Conservation (phyloP, 1,140 invertebrate species). For the Ceratosolen solmsi region DNA sequence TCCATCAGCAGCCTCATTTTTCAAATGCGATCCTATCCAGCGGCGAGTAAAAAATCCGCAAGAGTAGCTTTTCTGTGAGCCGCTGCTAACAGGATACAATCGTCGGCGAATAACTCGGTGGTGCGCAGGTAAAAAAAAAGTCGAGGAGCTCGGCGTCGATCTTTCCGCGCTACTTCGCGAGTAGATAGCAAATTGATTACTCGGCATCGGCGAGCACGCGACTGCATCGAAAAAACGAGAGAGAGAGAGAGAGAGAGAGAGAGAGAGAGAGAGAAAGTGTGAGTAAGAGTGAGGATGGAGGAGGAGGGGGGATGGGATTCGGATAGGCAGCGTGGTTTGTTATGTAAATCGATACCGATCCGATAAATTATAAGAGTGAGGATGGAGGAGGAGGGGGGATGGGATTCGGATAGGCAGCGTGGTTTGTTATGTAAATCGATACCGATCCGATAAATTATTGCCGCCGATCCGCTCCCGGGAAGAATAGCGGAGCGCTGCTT, state of each 20-base stretch:
- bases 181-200: constrained; percentile 59
- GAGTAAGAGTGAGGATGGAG: constrained; percentile 19
- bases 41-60: not conserved
- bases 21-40: not conserved
- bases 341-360: constrained; percentile 64
- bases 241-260: not conserved
- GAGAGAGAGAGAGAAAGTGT: not conserved
- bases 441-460: constrained; percentile 64
- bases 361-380: constrained; percentile 61
- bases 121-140: constrained; percentile 5
- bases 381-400: constrained; percentile 54
- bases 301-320: constrained; percentile 52
- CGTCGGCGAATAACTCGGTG: not conserved
- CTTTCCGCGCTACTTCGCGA: constrained; percentile 53
- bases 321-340: constrained; percentile 50
- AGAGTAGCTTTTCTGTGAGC: not conserved
- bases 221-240: not conserved
- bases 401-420: constrained; percentile 4
- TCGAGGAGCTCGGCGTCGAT: not conserved
- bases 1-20: not conserved
- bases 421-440: constrained; percentile 64
- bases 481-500: not conserved
- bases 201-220: constrained; percentile 24
- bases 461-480: constrained; percentile 27
- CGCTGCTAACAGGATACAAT: constrained; percentile 9